Base-by-base conservation (phyloP, 2,797 vertebrate genomes). In the Tauraco hartlaubi region DNA sequence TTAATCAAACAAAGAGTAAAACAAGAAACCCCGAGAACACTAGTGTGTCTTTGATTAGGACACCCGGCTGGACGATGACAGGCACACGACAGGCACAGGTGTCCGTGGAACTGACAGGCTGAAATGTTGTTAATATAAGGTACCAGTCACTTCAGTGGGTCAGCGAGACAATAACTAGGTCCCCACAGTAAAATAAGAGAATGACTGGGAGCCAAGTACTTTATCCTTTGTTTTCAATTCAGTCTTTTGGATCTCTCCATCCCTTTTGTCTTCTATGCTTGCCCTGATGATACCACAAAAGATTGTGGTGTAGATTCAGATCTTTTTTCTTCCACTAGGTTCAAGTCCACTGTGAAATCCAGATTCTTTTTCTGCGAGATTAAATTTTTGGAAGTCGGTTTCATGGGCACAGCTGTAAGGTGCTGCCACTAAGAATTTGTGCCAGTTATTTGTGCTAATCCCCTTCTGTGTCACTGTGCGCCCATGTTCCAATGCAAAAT, bases 1-100 rank as follows among this genome's bases (percentile, higher is more conserved):
- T 92, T 77, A 94, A 92, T 83, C 81, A 90, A 91, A 78, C 33
- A 54, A 85, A 95, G 93, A 88, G 93, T 81, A 83, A 91, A 92
- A 25, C 54, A 61, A 71, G 63, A 19, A 81, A 0, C 11, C 4
- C 22, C 31, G 74, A 28, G 33, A 35, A 11, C 31, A 1, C 25
- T 23, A 35, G 74, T 88, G 85, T 66, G 88, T 20, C 52, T 88
- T 25, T 93, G 86, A 76, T 49, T 37, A 56, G 43, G 49, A n/a
- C 13, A 41, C 52, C 15, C 2, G 2, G 6, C 56, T 12, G 69
- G 51, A 29, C 0, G 4, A 6, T 28, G 69, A 49, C 39, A 19
- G 31, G 35, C 44, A 23, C 58, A 33, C 5, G 20, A 10, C 16
- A 51, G 62, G 31, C 37, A 43, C 2, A 1, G 33, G 20, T 23